These are phyloP conservation scores for Myrmecobius fasciatus DNA, from an alignment of 2,113 vertebrate species.

Conservation along the genomic window DNA sequence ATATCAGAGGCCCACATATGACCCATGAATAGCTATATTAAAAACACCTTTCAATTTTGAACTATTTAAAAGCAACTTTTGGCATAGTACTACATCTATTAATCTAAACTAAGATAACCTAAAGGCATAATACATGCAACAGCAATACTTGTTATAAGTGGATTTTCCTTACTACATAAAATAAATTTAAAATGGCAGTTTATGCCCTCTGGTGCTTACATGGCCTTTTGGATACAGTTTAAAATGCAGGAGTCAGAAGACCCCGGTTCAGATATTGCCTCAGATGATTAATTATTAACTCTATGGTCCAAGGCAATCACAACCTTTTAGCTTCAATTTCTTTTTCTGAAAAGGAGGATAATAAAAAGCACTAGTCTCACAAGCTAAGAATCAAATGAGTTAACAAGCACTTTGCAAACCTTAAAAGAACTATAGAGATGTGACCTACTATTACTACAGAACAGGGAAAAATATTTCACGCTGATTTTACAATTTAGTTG, in stretches of 20 bases:
- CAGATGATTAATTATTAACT: background rate
- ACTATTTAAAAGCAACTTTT: background rate
- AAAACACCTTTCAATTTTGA: background rate
- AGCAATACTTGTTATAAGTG: background rate
- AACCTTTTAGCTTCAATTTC: background rate
- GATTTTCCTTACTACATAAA: background rate
- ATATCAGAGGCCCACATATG: background rate
- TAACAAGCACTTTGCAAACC: background rate
- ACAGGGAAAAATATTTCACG: background rate
- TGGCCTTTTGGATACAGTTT: background rate
- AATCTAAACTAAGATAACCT: background rate
- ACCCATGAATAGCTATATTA: background rate
- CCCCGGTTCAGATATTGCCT: slow-evolving; percentile 72
- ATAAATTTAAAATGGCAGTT: background rate
- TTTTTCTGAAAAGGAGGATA: background rate
- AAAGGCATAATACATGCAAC: background rate
- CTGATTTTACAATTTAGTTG: background rate
- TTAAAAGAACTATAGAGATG: background rate
- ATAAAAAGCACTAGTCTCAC: background rate
- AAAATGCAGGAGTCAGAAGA: slow-evolving; percentile 89
- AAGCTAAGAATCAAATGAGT: background rate
- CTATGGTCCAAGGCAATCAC: background rate
- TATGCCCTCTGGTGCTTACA: background rate
- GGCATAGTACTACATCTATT: background rate
- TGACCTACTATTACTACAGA: background rate